Evolutionary conservation across 2,888 invertebrate species (phyloP).

Genomic region (Papilio gigon): DNA sequence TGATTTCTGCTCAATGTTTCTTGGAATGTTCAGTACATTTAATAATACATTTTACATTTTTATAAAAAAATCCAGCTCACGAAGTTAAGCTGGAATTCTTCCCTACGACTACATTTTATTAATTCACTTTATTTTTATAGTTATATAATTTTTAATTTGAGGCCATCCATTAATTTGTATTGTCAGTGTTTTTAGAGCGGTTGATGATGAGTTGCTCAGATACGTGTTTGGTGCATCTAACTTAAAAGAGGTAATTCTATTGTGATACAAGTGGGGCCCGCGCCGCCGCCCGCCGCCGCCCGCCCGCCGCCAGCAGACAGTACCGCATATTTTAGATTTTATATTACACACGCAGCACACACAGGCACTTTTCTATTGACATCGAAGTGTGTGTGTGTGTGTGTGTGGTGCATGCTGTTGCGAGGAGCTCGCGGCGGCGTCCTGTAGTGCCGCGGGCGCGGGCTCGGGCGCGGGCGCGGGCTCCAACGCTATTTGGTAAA

Average conservation of each 20-base stretch:
- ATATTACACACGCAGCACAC: no score
- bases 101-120: not conserved
- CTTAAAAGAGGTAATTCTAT: slow-evolving; percentile 16
- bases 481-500: slow-evolving; percentile 26
- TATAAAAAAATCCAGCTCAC: not conserved
- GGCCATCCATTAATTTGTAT: not conserved
- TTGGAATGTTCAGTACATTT: not conserved
- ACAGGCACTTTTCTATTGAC: no score
- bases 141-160: not conserved
- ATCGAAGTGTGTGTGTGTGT: no score
- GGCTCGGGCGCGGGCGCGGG: no score
- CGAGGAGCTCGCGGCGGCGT: not conserved
- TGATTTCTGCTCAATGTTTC: not conserved
- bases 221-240: slow-evolving; percentile 16
- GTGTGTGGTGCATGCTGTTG: no score
- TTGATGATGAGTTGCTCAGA: not conserved
- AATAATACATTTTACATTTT: not conserved
- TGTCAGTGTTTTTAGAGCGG: not conserved
- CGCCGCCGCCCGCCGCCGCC: not conserved
- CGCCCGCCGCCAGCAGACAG: no score
- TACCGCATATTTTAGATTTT: no score
- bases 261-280: not conserved
- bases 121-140: not conserved
- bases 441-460: no score
- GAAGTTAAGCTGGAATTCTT: no score